A percentile compares a stretch with the other conserved stretches of the same genome.
phyloP scores from a whole-genome alignment of 2,797 vertebrate species.

The Gambusia yucatana region DNA sequence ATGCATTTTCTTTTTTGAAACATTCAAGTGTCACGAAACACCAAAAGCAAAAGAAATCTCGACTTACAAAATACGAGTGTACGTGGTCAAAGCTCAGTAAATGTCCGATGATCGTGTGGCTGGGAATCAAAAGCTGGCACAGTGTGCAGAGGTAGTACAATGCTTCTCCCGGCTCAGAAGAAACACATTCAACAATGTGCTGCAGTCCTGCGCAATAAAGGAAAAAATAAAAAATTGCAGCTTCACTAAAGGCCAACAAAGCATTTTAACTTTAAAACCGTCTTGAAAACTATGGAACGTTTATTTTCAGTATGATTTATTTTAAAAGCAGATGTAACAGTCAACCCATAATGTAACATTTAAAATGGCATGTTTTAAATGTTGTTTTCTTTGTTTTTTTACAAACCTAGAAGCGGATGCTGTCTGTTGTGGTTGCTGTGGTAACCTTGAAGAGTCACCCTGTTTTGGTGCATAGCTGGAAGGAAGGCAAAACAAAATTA shows the following conservation, averaged over 20 bases:
- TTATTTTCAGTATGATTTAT: neutral
- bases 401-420: constrained; percentile 73
- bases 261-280: neutral
- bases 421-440: constrained; percentile 45
- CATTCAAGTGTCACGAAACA: neutral
- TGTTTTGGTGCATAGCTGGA: constrained; percentile 33
- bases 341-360: neutral
- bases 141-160: constrained; percentile 64
- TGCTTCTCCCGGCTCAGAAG: constrained; percentile 2
- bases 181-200: constrained; percentile 65
- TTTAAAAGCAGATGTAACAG: neutral
- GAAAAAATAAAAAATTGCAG: neutral
- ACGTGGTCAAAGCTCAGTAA: constrained; percentile 72
- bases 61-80: constrained; percentile 65
- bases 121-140: constrained; percentile 42
- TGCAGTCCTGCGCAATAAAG: constrained; percentile 59
- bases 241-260: neutral
- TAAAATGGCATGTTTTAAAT: neutral
- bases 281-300: neutral
- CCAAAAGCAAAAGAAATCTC: neutral
- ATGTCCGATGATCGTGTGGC: constrained; percentile 62
- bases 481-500: neutral
- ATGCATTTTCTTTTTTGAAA: neutral
- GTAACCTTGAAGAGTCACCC: constrained; percentile 49
- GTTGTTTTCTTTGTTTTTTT: neutral